Percentiles rank a stretch among this genome's conserved stretches.
Conservation (phyloP, 2,888 invertebrate species). For the Pollenia angustigena region DNA sequence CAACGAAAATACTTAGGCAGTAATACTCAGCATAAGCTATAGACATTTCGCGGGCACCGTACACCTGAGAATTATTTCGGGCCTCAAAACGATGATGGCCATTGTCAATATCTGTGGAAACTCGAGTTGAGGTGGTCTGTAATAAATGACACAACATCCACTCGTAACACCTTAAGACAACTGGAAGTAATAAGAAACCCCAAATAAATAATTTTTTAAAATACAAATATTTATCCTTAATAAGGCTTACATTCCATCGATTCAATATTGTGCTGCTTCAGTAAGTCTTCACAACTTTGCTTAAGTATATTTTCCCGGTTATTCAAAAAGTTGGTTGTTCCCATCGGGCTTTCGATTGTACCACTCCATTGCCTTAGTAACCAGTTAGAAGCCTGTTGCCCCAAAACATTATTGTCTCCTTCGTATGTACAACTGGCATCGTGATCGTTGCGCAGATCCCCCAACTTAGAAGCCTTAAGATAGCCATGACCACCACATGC, state of each 20-base stretch:
- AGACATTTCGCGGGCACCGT: conserved; percentile 90
- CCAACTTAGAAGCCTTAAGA: conserved; percentile 90
- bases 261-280: conserved; percentile 74
- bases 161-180: conserved; percentile 85
- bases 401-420: conserved; percentile 93
- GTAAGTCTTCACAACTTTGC: conserved; percentile 75
- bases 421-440: conserved; percentile 97
- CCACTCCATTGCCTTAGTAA: conserved; percentile 86
- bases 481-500: conserved; percentile 95
- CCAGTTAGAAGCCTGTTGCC: conserved; percentile 93
- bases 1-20: conserved; percentile 83
- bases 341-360: conserved; percentile 87
- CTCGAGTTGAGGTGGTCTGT: conserved; percentile 86
- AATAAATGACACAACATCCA: too few relatives aligned
- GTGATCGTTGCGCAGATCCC: conserved; percentile 92
- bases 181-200: conserved; percentile 84
- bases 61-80: conserved; percentile 92
- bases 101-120: conserved; percentile 85
- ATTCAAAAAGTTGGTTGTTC: conserved; percentile 88
- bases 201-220: background rate
- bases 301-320: conserved; percentile 85
- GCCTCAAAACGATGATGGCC: conserved; percentile 90
- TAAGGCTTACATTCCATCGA: conserved; percentile 81
- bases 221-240: background rate
- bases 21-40: conserved; percentile 91